phyloP scores from a whole-genome alignment of 2,888 invertebrate species.

The Morpho deidamia region DNA sequence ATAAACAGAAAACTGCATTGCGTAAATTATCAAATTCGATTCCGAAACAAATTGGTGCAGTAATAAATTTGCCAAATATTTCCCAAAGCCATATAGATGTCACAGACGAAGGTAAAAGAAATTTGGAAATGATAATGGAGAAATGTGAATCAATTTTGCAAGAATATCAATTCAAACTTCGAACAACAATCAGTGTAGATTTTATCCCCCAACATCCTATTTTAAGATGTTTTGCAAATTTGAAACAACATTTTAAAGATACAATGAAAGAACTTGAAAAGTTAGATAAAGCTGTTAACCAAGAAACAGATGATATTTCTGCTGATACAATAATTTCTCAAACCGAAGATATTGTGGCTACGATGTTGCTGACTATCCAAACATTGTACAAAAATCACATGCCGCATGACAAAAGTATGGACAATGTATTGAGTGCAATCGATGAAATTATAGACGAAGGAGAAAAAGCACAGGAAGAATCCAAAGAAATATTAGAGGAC shows the following conservation, averaged over 20 bases:
- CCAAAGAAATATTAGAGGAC: slow-evolving; percentile 75
- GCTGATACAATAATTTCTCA: slow-evolving; percentile 35
- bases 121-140: slow-evolving; percentile 41
- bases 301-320: slow-evolving; percentile 38
- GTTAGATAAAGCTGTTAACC: slow-evolving; percentile 38
- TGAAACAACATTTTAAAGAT: slow-evolving; percentile 43
- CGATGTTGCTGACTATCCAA: slow-evolving; percentile 49
- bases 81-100: slow-evolving; percentile 59
- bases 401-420: slow-evolving; percentile 35
- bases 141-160: slow-evolving; percentile 43
- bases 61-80: slow-evolving; percentile 32
- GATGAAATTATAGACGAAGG: slow-evolving; percentile 55
- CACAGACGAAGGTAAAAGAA: slow-evolving; percentile 43
- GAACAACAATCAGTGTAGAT: slow-evolving; percentile 32
- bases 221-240: slow-evolving; percentile 44
- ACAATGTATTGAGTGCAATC: slow-evolving; percentile 50
- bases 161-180: slow-evolving; percentile 50
- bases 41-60: slow-evolving; percentile 47
- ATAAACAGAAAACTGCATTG: slow-evolving; percentile 56
- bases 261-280: slow-evolving; percentile 37
- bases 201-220: slow-evolving; percentile 48
- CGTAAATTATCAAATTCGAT: slow-evolving; percentile 44
- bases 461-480: slow-evolving; percentile 49
- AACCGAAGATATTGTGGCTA: slow-evolving; percentile 59
- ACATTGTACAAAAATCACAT: slow-evolving; percentile 66